Base-by-base conservation (phyloP, 1,140 invertebrate genomes). In the Theocolax elegans region DNA sequence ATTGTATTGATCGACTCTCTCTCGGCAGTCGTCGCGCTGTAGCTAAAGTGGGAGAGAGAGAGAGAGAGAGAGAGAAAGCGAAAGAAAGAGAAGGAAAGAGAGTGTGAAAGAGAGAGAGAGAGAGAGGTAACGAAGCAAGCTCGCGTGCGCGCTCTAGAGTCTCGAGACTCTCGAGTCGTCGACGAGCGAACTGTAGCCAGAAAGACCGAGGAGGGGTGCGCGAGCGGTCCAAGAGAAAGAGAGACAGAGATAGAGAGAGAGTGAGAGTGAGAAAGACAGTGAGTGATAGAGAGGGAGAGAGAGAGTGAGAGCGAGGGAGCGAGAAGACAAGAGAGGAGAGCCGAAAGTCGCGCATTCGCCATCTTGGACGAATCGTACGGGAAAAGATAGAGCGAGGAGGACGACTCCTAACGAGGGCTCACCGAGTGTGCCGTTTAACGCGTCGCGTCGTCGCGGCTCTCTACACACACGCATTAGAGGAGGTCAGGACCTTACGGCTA, bases 1-100 rank as follows among this genome's bases (percentile, higher is more conserved):
- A 88, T 85, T 85, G 83, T 89, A 89, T 89, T 89, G 88, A 89
- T 89, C 87, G 83, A n/a, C n/a, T n/a, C n/a, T n/a, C n/a, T n/a
- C n/a, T n/a, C 77, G 76, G 56, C 60, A 53, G 19, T n/a, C n/a
- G n/a, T n/a, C n/a, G n/a, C n/a, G n/a, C n/a, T n/a, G n/a, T n/a
- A n/a, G n/a, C n/a, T n/a, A 78, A 13, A 63, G 23, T 44, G 40
- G 21, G 58, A 23, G 8, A 49, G 46, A 49, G 77, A 78, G 77
- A 29, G 12, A 48, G 27, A 12, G 27, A 15, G 44, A 31, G 8
- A 65, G 48, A 19, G 38, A 23, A 44, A 21, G 53, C 53, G 27
- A 35, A 6, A n/a, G 19, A 29, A 13, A 54, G 53, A 6, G 27
- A 13, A n/a, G n/a, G 35, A n/a, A n/a, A 76, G 78, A 77, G 35